phyloP scores from a whole-genome alignment of 1,140 invertebrate genomes.

The Bombus vancouverensis region DNA sequence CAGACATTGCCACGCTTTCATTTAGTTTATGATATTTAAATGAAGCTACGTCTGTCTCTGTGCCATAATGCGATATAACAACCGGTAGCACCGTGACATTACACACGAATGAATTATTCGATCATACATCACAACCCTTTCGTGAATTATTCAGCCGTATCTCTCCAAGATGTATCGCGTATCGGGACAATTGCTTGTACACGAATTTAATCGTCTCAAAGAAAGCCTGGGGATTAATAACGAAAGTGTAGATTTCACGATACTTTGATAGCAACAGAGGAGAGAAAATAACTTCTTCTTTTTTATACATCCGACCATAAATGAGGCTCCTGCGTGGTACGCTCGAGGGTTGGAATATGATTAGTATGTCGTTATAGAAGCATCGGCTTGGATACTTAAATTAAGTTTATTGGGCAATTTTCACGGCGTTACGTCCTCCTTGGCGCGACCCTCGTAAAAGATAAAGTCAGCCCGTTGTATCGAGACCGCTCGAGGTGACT shows the following conservation, averaged over 20 bases:
- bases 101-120: conserved; percentile 67
- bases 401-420: conserved; percentile 76
- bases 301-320: conserved; percentile 48
- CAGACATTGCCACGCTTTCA: conserved; percentile 71
- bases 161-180: conserved; percentile 11
- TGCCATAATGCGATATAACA: conserved; percentile 40
- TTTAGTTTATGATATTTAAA: conserved; percentile 74
- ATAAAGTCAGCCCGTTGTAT: conserved; percentile 55
- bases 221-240: conserved; percentile 15
- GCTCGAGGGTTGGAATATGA: conserved; percentile 67
- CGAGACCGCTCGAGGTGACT: conserved; percentile 27
- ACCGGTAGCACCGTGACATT: conserved; percentile 28
- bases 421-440: conserved; percentile 67
- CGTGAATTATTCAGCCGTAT: conserved; percentile 58
- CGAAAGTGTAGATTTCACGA: conserved; percentile 22
- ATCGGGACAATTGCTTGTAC: not conserved
- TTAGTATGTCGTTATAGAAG: conserved; percentile 72
- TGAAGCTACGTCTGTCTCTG: conserved; percentile 55
- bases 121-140: conserved; percentile 67
- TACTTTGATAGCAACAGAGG: not conserved
- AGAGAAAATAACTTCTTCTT: not conserved
- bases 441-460: conserved; percentile 66
- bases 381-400: conserved; percentile 68
- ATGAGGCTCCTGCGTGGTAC: conserved; percentile 39
- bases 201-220: not conserved